phyloP scores from a whole-genome alignment of 2,113 vertebrate genomes.

The Bambusicola thoracicus region DNA sequence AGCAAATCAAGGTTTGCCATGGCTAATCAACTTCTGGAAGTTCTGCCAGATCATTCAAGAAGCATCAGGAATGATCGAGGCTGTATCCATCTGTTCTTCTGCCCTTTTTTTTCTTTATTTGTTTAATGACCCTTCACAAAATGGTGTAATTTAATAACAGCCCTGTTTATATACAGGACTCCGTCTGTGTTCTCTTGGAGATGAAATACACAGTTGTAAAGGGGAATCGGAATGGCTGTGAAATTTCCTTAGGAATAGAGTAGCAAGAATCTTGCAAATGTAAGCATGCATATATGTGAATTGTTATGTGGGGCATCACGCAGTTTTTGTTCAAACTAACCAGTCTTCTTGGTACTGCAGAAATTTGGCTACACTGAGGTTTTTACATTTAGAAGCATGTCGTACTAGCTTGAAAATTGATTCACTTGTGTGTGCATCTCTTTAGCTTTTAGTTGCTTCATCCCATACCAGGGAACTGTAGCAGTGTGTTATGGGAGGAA shows the following conservation, averaged over 20 bases:
- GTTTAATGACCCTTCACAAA: conserved; percentile 19
- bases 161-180: conserved; percentile 34
- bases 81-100: conserved; percentile 55
- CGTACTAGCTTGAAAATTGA: not conserved
- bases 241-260: conserved; percentile 24
- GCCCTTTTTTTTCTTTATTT: not conserved
- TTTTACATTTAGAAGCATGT: not conserved
- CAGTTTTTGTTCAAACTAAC: not conserved
- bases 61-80: conserved; percentile 18
- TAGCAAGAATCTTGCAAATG: not conserved
- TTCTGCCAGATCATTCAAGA: conserved; percentile 39
- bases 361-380: not conserved
- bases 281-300: not conserved
- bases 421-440: not conserved
- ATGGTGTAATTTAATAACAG: conserved; percentile 35
- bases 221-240: conserved; percentile 37
- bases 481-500: not conserved
- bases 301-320: not conserved
- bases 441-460: not conserved
- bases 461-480: not conserved
- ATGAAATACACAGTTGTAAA: conserved; percentile 7
- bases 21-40: not conserved
- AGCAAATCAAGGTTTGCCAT: not conserved
- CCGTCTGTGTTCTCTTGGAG: conserved; percentile 45
- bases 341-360: not conserved